phyloP scores from a whole-genome alignment of 2,888 invertebrate species.

The Agrypnus murinus region DNA sequence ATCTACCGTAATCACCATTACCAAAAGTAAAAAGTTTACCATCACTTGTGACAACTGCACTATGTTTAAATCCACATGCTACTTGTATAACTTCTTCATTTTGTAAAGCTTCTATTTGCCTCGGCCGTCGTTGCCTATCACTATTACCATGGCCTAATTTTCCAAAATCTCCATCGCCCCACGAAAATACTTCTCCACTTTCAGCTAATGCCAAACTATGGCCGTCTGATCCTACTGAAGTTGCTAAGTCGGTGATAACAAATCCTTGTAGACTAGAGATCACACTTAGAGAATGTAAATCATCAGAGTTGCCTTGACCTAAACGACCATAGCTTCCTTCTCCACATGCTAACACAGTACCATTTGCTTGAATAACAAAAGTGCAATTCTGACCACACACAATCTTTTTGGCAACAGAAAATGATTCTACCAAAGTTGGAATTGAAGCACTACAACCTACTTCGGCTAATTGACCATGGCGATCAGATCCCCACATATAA shows the following conservation, averaged over 20 bases:
- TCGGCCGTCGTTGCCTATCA: conserved; percentile 76
- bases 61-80: conserved; percentile 79
- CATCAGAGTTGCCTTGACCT: conserved; percentile 79
- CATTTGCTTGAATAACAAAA: conserved; percentile 77
- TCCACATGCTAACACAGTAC: conserved; percentile 78
- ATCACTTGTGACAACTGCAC: conserved; percentile 77
- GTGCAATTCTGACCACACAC: conserved; percentile 80
- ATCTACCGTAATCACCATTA: conserved; percentile 78
- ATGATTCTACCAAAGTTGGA: conserved; percentile 71
- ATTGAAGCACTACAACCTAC: conserved; percentile 69
- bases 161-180: conserved; percentile 81
- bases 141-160: conserved; percentile 80
- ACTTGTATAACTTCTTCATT: conserved; percentile 77
- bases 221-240: conserved; percentile 79
- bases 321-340: conserved; percentile 79
- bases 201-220: conserved; percentile 79
- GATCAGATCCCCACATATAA: conserved; percentile 77
- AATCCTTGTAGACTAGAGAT: conserved; percentile 78
- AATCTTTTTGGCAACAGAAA: conserved; percentile 74
- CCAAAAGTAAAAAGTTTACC: conserved; percentile 80
- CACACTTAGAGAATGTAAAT: conserved; percentile 74
- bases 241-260: conserved; percentile 77
- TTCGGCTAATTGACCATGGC: conserved; percentile 79
- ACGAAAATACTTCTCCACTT: conserved; percentile 79
- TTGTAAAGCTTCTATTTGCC: conserved; percentile 78